These are phyloP conservation scores for Aelia acuminata DNA, from an alignment of 2,888 invertebrate genomes.

Conservation along the genomic window DNA sequence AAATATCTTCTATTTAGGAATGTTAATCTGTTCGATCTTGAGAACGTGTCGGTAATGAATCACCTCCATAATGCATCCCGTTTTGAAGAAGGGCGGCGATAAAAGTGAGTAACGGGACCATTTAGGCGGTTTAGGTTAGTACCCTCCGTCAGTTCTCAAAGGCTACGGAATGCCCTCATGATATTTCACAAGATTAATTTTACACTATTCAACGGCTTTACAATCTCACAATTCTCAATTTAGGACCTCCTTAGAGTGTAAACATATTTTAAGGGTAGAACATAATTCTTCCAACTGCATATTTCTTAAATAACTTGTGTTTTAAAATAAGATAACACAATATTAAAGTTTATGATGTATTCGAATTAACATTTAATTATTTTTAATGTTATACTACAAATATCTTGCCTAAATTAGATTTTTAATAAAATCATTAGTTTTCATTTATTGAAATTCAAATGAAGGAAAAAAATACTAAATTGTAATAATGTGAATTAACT, in stretches of 20 bases:
- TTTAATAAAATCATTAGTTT: no score
- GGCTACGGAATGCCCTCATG: background rate
- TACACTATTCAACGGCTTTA: background rate
- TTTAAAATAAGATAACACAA: no score
- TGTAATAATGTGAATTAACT: no score
- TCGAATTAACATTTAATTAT: no score
- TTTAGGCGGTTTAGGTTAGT: background rate
- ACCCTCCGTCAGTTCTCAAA: background rate
- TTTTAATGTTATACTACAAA: no score
- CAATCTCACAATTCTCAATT: background rate
- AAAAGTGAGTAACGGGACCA: conserved; percentile 3
- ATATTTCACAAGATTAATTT: conserved; percentile 13
- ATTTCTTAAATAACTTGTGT: no score
- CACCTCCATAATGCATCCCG: background rate
- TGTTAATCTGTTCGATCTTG: background rate
- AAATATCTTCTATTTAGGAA: background rate
- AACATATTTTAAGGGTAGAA: background rate
- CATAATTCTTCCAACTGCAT: background rate
- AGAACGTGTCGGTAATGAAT: background rate
- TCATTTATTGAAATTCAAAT: no score
- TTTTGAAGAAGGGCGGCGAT: background rate
- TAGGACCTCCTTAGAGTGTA: background rate
- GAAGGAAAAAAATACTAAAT: no score
- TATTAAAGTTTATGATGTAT: no score
- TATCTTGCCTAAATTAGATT: no score